Percentiles rank a stretch among this genome's conserved stretches.
Evolutionary conservation across 2,888 invertebrate genomes (phyloP).

Genomic region (Eupithecia abbreviata): DNA sequence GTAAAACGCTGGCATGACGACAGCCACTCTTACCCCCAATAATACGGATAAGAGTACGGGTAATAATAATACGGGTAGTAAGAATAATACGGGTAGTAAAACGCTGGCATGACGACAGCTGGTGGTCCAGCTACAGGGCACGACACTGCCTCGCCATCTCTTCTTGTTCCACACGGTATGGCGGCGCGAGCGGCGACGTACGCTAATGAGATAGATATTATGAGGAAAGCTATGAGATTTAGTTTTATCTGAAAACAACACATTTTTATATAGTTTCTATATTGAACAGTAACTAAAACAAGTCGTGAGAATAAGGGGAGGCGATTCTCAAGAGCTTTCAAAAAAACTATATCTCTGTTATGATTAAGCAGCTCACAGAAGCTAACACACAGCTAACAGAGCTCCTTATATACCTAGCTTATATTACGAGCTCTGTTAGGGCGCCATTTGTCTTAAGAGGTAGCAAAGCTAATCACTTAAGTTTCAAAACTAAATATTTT

Average conservation of each 20-base stretch:
- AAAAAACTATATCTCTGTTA: no score
- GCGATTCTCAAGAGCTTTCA: neutral
- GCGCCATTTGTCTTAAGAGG: no score
- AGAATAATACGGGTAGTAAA: slow-evolving; percentile 35
- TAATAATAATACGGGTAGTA: slow-evolving; percentile 30
- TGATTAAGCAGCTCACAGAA: no score
- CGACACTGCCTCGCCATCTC: neutral
- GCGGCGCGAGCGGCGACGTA: neutral
- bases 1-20: no score
- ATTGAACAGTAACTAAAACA: neutral
- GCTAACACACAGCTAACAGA: no score
- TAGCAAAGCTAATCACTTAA: no score
- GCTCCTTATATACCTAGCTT: no score
- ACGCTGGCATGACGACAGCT: neutral
- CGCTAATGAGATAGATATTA: neutral
- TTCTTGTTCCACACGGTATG: neutral
- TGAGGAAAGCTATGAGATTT: neutral
- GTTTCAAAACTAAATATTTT: no score
- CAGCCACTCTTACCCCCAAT: neutral
- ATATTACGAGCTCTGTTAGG: no score
- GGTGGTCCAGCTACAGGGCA: no score
- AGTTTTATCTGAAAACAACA: neutral
- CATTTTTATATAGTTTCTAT: neutral
- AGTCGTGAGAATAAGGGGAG: neutral
- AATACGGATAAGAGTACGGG: slow-evolving; percentile 20